Evolutionary conservation across 1,140 invertebrate species (phyloP).

Genomic region (Conopomorpha cramerella): DNA sequence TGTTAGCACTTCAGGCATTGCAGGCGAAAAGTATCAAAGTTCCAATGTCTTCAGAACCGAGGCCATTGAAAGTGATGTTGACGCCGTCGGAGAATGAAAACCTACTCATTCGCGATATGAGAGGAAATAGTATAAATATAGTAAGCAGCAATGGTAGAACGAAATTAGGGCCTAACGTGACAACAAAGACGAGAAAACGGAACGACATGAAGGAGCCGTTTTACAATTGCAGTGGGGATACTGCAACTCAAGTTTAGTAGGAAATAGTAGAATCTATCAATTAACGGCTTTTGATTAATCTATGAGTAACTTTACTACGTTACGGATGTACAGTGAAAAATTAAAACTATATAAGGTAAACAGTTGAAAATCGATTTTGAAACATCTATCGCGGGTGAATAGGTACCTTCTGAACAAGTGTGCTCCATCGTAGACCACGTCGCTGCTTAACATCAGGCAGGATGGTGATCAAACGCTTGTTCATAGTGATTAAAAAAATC

Average conservation of each 20-base stretch:
- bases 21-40: constrained; percentile 10
- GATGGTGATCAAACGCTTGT: too few relatives aligned
- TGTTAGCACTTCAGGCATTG: constrained; percentile 35
- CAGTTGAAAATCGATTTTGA: too few relatives aligned
- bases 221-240: constrained; percentile 30
- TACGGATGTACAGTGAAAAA: too few relatives aligned
- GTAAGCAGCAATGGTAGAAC: constrained; percentile 22
- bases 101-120: constrained; percentile 17
- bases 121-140: constrained; percentile 30
- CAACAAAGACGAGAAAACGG: constrained; percentile 27
- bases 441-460: too few relatives aligned
- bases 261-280: too few relatives aligned
- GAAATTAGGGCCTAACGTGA: constrained; percentile 22
- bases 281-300: too few relatives aligned
- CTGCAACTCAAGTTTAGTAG: constrained; percentile 37
- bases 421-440: too few relatives aligned
- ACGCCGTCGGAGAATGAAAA: constrained; percentile 24
- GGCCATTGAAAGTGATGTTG: constrained; percentile 29
- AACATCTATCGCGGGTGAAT: too few relatives aligned
- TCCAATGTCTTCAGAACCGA: constrained; percentile 20
- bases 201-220: constrained; percentile 41
- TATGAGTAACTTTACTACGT: too few relatives aligned
- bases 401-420: too few relatives aligned
- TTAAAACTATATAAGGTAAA: too few relatives aligned
- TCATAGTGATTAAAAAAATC: too few relatives aligned